Conservation (phyloP, 2,888 invertebrate genomes). For the Hyles lineata region DNA sequence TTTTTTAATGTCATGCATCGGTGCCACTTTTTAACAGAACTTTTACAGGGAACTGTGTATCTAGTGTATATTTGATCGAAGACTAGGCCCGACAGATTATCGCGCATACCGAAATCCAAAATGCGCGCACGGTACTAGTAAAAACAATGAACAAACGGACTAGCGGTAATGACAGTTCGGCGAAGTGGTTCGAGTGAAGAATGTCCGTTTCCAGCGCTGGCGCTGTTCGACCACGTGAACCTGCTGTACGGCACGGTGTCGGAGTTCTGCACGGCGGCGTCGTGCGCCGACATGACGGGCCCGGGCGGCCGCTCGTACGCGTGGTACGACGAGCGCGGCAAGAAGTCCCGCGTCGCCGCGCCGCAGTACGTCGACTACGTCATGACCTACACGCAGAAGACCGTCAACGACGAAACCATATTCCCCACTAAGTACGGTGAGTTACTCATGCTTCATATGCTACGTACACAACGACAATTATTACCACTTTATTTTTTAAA, state of each 20-base stretch:
- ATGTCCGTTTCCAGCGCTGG: conserved; percentile 88
- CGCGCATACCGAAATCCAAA: no score
- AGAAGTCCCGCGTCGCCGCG: conserved; percentile 98
- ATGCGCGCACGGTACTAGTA: no score
- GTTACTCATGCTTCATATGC: not conserved
- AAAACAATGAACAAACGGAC: no score
- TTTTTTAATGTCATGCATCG: no score
- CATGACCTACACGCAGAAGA: conserved; percentile 99
- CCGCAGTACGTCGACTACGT: conserved; percentile 99
- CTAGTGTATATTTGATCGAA: no score
- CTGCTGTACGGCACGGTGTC: conserved; percentile 99
- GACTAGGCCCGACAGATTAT: no score
- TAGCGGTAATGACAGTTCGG: no score
- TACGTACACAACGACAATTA: no score
- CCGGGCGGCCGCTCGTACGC: conserved; percentile 98
- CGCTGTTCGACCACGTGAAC: conserved; percentile 99
- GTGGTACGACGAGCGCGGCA: conserved; percentile 99
- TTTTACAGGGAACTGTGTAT: no score
- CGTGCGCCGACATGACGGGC: conserved; percentile 98
- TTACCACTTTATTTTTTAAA: no score
- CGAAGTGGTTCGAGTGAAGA: not conserved
- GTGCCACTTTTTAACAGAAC: no score
- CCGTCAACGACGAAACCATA: conserved; percentile 97
- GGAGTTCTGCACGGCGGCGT: conserved; percentile 98
- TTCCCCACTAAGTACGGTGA: conserved; percentile 99